phyloP scores from a whole-genome alignment of 1,140 invertebrate species.

The Hylyphantes graminicola region DNA sequence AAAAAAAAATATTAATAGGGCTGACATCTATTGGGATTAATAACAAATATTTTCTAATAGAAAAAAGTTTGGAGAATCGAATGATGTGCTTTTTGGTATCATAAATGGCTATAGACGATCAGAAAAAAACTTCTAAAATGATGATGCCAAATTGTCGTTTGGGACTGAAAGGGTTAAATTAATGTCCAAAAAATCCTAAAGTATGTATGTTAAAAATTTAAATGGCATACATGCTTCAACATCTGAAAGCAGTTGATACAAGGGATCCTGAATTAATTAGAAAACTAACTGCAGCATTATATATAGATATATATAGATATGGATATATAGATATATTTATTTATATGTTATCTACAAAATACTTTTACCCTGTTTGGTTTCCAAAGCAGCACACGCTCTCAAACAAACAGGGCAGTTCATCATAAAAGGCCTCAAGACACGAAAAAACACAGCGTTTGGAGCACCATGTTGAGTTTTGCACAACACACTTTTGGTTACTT shows the following conservation, averaged over 20 bases:
- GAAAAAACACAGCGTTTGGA: slow-evolving; percentile 45
- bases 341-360: slow-evolving; percentile 60
- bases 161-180: too few species aligned
- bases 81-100: too few species aligned
- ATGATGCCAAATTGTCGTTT: too few species aligned
- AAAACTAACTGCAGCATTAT: slow-evolving; percentile 60
- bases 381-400: not conserved
- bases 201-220: too few species aligned
- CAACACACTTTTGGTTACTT: slow-evolving; percentile 30
- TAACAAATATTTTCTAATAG: too few species aligned
- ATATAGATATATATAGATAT: slow-evolving; percentile 51
- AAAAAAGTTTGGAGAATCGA: too few species aligned
- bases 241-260: slow-evolving; percentile 33
- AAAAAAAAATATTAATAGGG: too few species aligned
- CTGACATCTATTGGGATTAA: too few species aligned
- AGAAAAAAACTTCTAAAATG: too few species aligned
- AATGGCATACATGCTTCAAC: slow-evolving; percentile 15
- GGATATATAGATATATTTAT: slow-evolving; percentile 54
- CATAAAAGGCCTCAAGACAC: slow-evolving; percentile 51
- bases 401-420: slow-evolving; percentile 35
- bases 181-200: too few species aligned
- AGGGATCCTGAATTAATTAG: slow-evolving; percentile 51
- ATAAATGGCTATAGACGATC: too few species aligned
- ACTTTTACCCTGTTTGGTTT: slow-evolving; percentile 50
- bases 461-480: slow-evolving; percentile 41